Percentiles rank a stretch among this genome's conserved stretches.
phyloP scores from a whole-genome alignment of 1,140 invertebrate genomes.

The Penaeus indicus region DNA sequence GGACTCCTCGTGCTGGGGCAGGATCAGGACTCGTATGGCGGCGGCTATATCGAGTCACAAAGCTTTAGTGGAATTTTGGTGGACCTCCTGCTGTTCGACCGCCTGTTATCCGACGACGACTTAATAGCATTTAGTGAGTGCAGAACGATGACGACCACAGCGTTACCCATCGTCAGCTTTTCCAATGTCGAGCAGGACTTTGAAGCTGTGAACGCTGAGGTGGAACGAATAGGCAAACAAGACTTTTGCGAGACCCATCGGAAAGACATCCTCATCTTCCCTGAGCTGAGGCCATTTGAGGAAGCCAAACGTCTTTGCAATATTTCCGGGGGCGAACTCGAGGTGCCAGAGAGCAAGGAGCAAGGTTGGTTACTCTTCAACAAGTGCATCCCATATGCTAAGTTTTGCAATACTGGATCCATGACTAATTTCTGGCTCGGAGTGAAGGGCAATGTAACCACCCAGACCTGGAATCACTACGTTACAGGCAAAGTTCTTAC shows the following conservation, averaged over 20 bases:
- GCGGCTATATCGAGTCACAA: not conserved
- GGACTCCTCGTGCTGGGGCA: not conserved
- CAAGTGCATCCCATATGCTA: not conserved
- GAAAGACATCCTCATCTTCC: constrained; percentile 6
- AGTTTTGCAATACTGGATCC: not conserved
- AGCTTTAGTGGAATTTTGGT: not conserved
- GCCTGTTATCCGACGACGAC: not conserved
- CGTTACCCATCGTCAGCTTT: not conserved
- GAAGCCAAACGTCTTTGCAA: not conserved
- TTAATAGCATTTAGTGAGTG: not conserved
- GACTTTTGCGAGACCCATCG: not conserved
- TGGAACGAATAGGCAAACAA: no score
- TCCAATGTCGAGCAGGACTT: not conserved
- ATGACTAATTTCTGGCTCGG: not conserved
- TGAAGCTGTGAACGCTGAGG: not conserved
- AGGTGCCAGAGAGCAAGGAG: not conserved
- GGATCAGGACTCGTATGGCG: not conserved
- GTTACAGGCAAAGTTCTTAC: not conserved
- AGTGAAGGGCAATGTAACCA: not conserved
- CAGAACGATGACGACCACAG: not conserved
- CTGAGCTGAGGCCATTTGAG: not conserved
- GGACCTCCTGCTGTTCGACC: not conserved
- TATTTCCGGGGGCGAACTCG: not conserved
- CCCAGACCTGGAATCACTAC: constrained; percentile 3
- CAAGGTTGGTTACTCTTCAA: not conserved